phyloP scores from a whole-genome alignment of 2,888 invertebrate genomes.

The Ophion ventricosus region DNA sequence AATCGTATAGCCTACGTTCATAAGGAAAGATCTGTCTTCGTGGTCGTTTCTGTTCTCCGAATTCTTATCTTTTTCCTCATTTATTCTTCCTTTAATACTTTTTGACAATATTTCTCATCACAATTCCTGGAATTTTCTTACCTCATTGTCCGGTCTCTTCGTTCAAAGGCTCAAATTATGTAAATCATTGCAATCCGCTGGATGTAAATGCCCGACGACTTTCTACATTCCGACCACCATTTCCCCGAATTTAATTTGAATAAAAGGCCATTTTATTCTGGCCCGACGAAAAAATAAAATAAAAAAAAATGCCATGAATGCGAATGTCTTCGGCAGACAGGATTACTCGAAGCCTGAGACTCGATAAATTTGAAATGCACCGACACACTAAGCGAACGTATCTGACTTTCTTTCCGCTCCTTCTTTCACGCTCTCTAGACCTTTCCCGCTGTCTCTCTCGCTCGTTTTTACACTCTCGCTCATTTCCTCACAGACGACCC shows the following conservation, averaged over 20 bases:
- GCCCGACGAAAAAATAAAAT: neutral
- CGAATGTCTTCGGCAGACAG: conserved; percentile 38
- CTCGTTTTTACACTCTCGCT: conserved; percentile 47
- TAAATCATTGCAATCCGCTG: neutral
- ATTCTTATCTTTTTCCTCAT: neutral
- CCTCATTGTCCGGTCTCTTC: neutral
- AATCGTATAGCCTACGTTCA: no score
- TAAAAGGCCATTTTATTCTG: neutral
- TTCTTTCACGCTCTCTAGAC: conserved; percentile 24
- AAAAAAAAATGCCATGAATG: conserved; percentile 41
- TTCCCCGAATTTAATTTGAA: neutral
- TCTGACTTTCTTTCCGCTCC: conserved; percentile 56
- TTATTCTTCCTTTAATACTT: neutral
- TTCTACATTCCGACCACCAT: neutral
- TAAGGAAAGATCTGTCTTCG: no score
- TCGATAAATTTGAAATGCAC: conserved; percentile 49
- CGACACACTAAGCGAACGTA: conserved; percentile 30
- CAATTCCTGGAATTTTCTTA: neutral
- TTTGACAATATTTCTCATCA: neutral
- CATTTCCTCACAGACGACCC: conserved; percentile 55
- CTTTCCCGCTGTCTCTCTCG: conserved; percentile 18
- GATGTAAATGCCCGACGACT: neutral
- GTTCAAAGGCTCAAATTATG: neutral
- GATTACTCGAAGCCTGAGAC: conserved; percentile 38
- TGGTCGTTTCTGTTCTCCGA: no score